These are phyloP conservation scores for Harpalus rubripes DNA, from an alignment of 2,888 invertebrate species.

Conservation along the genomic window DNA sequence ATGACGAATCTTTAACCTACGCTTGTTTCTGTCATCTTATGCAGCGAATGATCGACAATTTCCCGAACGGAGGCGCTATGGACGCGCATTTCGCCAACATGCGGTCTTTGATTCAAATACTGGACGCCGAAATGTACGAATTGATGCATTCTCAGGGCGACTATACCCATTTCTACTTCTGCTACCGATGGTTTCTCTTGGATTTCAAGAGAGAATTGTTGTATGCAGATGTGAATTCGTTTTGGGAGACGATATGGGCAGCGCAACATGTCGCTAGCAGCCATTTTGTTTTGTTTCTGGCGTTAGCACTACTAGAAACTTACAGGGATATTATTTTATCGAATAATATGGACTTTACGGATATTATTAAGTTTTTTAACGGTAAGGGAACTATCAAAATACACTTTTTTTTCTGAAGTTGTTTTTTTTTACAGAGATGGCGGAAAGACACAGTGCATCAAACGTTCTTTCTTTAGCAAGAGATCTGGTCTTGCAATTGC, in stretches of 20 bases:
- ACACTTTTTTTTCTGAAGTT: constrained; percentile 19
- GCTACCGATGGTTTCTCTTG: constrained; percentile 97
- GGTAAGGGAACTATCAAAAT: constrained; percentile 80
- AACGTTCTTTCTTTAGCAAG: constrained; percentile 90
- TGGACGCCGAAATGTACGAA: constrained; percentile 96
- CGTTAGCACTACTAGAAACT: constrained; percentile 93
- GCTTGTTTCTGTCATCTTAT: constrained; percentile 95
- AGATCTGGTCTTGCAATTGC: constrained; percentile 92
- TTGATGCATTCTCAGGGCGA: constrained; percentile 97
- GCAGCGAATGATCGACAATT: constrained; percentile 94
- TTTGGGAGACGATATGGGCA: constrained; percentile 99
- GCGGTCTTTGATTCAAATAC: constrained; percentile 92
- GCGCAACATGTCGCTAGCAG: constrained; percentile 91
- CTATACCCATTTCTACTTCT: constrained; percentile 98
- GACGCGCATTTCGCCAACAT: constrained; percentile 97
- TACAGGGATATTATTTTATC: constrained; percentile 96
- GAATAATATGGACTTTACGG: constrained; percentile 98
- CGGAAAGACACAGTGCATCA: constrained; percentile 93
- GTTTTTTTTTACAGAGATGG: constrained; percentile 88
- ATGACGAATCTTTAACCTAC: constrained; percentile 94
- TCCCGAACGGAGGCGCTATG: constrained; percentile 96
- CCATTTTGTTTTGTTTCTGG: constrained; percentile 95
- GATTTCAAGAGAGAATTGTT: constrained; percentile 97
- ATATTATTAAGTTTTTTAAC: constrained; percentile 98
- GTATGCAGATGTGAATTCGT: constrained; percentile 95